Evolutionary conservation across 2,797 vertebrate genomes (phyloP), one percentile per base, ranked within the genome.

Genomic region (Cyclopterus lumpus): DNA sequence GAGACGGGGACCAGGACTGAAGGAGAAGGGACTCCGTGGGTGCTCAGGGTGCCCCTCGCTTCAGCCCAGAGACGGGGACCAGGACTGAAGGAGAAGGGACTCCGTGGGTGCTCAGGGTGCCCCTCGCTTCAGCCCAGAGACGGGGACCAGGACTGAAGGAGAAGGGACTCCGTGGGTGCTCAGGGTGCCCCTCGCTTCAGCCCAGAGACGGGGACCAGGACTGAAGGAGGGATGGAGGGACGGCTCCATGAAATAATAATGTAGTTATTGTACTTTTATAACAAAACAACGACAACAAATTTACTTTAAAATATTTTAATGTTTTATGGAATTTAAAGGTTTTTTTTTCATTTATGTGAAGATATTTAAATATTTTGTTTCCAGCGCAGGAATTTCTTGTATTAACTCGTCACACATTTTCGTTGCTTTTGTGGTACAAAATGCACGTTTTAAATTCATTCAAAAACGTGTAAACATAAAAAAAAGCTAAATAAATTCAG

Each of bases 11-110:
- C 38, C 18, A 18, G 0, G 71, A 87, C 46, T 89, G 3, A 90
- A 82, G 38, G 87, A 93, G 58, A 91, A 75, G 36, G 44, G 59
- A 9, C 77, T 73, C 0, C 6, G 80, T 0, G 80, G 76, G 8
- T 95, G 94, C 53, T 86, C 91, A 0, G 87, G 89, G 4, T 95
- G 95, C 57, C 12, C 86, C 20, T 65, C 77, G 2, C n/a, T 79
- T 0, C 88, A 67, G 62, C 20, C 73, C 26, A 67, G 62, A 65
- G 80, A 83, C 42, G 44, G 66, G 82, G 73, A 86, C 38, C 18
- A 18, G 0, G 71, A 87, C 46, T 89, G 75, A 88, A 6, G 53
- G 38, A n/a, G 58, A 91, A 75, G 36, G 44, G 59, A 9, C 77
- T 73, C 0, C 6, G 80, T 0, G 80, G 76, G 8, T 95, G 94